Conservation (phyloP, 2,113 vertebrate species). For the Petromus typicus region DNA sequence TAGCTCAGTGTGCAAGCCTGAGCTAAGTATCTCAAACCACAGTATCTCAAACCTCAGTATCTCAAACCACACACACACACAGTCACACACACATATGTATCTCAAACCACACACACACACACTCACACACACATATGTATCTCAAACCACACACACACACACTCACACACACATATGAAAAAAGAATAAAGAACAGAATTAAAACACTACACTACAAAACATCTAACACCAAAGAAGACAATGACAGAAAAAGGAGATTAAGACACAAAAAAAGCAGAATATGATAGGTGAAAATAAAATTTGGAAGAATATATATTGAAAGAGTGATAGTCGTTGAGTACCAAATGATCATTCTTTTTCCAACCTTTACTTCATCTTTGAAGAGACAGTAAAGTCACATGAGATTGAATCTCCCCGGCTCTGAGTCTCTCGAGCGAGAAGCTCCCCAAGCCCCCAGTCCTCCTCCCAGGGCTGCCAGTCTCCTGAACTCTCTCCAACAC, state of each 20-base stretch:
- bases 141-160: not conserved
- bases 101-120: not conserved
- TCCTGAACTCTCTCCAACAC: rapidly evolving
- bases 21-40: not conserved
- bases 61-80: not conserved
- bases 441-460: not conserved
- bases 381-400: not conserved
- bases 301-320: not conserved
- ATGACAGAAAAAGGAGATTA: not conserved
- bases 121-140: not conserved
- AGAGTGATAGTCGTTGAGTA: not conserved
- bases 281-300: not conserved
- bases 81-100: too few species aligned
- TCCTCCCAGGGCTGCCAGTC: not conserved
- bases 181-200: not conserved
- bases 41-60: not conserved
- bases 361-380: not conserved
- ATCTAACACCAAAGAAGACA: not conserved
- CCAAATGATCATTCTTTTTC: not conserved
- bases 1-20: not conserved
- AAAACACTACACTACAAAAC: not conserved
- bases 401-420: not conserved
- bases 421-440: not conserved
- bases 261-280: not conserved
- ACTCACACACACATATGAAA: not conserved